Conservation (phyloP, 2,888 invertebrate species). For the Osmoderma eremita region DNA sequence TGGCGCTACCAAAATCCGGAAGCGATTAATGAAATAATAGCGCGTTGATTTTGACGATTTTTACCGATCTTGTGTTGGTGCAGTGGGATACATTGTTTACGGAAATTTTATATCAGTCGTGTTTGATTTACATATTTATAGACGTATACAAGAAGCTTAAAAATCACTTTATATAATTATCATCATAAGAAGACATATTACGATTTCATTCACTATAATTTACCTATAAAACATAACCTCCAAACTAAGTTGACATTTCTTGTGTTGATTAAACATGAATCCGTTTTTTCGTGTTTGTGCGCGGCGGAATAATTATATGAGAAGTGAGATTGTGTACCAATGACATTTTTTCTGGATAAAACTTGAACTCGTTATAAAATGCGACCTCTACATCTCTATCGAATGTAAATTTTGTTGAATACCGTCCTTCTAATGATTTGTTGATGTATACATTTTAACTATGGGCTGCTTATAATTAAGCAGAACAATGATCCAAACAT, state of each 20-base stretch:
- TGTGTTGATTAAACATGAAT: slow-evolving; percentile 41
- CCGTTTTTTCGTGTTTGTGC: slow-evolving; percentile 35
- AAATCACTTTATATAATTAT: slow-evolving; percentile 13
- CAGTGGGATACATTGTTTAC: slow-evolving; percentile 46
- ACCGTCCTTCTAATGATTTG: slow-evolving; percentile 21
- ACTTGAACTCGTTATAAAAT: slow-evolving; percentile 30
- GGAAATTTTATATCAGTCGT: slow-evolving; percentile 14
- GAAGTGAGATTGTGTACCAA: slow-evolving; percentile 24
- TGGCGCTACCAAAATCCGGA: slow-evolving; percentile 50
- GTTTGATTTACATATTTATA: slow-evolving; percentile 23
- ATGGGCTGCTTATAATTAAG: slow-evolving; percentile 40
- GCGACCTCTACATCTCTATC: neutral
- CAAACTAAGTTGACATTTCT: slow-evolving; percentile 43
- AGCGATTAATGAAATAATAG: slow-evolving; percentile 51
- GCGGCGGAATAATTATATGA: slow-evolving; percentile 25
- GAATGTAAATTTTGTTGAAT: slow-evolving; percentile 18
- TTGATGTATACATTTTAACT: slow-evolving; percentile 35
- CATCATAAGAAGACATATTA: slow-evolving; percentile 6
- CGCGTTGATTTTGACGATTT: slow-evolving; percentile 50
- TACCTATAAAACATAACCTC: slow-evolving; percentile 42
- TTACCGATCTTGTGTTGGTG: slow-evolving; percentile 43
- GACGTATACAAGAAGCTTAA: neutral
- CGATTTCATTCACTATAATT: slow-evolving; percentile 29
- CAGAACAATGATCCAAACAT: slow-evolving; percentile 63
- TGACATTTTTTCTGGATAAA: slow-evolving; percentile 18